A percentile compares a stretch with the other conserved stretches of the same genome.
Conservation (phyloP, 2,888 invertebrate species). For the Taenaris catops region DNA sequence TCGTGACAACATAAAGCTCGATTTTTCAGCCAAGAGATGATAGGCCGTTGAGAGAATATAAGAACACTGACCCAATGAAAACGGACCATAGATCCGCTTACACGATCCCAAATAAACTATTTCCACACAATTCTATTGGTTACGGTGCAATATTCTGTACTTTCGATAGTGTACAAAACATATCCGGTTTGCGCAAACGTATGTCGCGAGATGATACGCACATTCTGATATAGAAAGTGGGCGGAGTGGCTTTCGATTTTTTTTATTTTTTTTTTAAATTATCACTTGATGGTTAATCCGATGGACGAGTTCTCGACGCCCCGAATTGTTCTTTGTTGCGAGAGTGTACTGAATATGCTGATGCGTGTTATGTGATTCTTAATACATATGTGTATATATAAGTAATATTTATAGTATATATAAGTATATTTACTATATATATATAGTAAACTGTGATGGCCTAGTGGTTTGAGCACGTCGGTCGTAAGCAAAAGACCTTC, state of each 20-base stretch:
- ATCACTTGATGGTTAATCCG: conserved; percentile 12
- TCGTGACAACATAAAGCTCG: no score
- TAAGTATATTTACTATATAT: no score
- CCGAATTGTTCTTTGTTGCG: background rate
- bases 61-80: conserved; percentile 9
- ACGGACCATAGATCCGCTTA: conserved; percentile 12
- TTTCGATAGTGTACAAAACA: conserved; percentile 26
- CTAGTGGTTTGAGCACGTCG: no score
- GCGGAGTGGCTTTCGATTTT: conserved; percentile 21
- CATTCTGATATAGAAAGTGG: conserved; percentile 27
- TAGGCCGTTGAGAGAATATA: no score
- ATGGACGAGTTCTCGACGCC: conserved; percentile 9
- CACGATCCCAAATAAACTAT: conserved; percentile 3
- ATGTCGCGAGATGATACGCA: conserved; percentile 26
- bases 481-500: no score
- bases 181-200: conserved; percentile 58
- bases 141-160: conserved; percentile 21
- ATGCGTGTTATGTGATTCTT: no score
- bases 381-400: no score
- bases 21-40: no score
- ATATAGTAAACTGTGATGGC: no score
- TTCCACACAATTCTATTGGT: conserved; percentile 6
- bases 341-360: conserved; percentile 13
- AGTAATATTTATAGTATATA: no score
- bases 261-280: no score